Evolutionary conservation across 92 coral and sea anemone species (phyloP).

Genomic region (Pocillopora meandrina): DNA sequence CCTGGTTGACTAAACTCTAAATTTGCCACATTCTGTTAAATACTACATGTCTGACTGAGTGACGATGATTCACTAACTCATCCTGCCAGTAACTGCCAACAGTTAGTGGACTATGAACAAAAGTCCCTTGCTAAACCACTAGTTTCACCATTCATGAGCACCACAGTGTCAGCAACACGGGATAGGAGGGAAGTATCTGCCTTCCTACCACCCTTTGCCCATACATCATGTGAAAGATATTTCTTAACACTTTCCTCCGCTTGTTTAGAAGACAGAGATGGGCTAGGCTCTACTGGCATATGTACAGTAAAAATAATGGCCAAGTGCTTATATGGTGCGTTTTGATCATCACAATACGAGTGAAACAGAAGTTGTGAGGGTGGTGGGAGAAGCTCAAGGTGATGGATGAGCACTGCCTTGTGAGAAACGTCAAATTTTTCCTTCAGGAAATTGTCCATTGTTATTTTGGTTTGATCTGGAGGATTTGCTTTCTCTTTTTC

Average conservation of each 20-base stretch:
- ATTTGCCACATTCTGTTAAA: too few relatives aligned
- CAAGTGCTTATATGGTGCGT: constrained; percentile 76
- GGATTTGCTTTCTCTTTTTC: background rate
- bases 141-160: constrained; percentile 72
- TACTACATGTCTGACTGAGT: too few relatives aligned
- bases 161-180: constrained; percentile 93
- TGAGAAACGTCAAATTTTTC: constrained; percentile 50
- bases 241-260: constrained; percentile 75
- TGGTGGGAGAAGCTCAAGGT: constrained; percentile 78
- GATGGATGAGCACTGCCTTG: constrained; percentile 64
- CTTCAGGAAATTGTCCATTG: constrained; percentile 55
- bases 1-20: too few relatives aligned
- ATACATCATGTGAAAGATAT: constrained; percentile 62
- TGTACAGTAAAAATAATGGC: constrained; percentile 86
- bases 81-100: too few relatives aligned
- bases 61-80: too few relatives aligned
- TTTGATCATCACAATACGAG: constrained; percentile 85
- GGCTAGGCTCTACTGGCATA: constrained; percentile 63
- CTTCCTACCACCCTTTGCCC: constrained; percentile 70
- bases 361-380: constrained; percentile 82
- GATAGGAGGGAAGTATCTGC: constrained; percentile 75
- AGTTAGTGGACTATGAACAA: background rate
- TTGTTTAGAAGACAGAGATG: constrained; percentile 55
- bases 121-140: background rate
- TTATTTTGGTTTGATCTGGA: constrained; percentile 61